Evolutionary conservation across 2,797 vertebrate species (phyloP).

Genomic region (Xerus rutilus): DNA sequence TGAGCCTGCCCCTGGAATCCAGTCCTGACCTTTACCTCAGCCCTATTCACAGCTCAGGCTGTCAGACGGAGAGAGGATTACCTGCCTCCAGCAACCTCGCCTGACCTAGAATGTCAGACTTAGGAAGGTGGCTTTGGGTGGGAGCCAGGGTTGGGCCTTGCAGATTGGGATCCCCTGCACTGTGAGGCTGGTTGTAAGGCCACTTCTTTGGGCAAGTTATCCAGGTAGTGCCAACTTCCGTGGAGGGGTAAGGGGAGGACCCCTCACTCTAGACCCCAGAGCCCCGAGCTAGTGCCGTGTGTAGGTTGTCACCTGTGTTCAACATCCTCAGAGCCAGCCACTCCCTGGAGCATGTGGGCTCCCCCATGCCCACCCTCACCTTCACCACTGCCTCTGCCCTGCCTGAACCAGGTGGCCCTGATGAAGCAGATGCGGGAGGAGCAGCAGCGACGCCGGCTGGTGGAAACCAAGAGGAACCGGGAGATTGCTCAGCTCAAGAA

Average conservation of each 20-base stretch:
- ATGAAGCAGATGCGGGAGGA: slow-evolving; percentile 99
- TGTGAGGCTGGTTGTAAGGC: neutral
- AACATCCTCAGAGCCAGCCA: rapidly evolving
- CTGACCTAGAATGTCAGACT: neutral
- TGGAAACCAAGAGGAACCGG: slow-evolving; percentile 95
- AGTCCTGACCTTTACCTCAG: neutral
- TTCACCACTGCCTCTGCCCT: rapidly evolving
- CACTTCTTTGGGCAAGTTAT: neutral
- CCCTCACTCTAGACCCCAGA: neutral
- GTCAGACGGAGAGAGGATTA: too few relatives aligned
- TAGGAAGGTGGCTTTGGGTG: neutral
- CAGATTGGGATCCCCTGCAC: rapidly evolving
- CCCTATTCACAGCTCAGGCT: neutral
- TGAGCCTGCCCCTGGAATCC: neutral
- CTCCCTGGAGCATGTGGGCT: neutral
- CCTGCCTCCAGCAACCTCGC: neutral
- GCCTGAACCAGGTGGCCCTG: slow-evolving; percentile 90
- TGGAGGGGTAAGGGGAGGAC: rapidly evolving
- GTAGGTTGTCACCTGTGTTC: rapidly evolving
- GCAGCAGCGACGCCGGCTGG: slow-evolving; percentile 95
- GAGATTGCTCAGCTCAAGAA: slow-evolving; percentile 99
- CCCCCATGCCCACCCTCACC: neutral
- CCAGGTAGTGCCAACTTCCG: too few relatives aligned
- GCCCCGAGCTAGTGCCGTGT: neutral
- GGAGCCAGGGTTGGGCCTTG: neutral